Percentiles rank a stretch among this genome's conserved stretches.
Conservation (phyloP, 2,113 vertebrate genomes). For the Mastomys natalensis region DNA sequence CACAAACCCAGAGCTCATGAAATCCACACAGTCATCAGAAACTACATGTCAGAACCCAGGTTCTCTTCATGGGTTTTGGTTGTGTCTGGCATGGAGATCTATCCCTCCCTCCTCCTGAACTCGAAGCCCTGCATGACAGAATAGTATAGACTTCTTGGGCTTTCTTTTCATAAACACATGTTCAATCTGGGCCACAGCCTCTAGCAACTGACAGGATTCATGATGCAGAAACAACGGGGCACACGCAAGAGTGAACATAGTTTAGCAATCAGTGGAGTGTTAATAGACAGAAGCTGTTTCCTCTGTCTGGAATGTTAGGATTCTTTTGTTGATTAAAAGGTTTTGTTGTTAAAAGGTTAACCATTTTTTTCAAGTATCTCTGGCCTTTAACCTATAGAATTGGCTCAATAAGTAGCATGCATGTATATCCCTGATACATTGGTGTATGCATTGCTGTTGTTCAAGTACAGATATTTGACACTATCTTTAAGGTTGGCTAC, state of each 20-base stretch:
- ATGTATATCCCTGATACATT: background rate
- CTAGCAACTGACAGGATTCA: conserved; percentile 70
- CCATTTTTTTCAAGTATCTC: conserved; percentile 57
- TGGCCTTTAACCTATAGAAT: background rate
- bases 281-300: conserved; percentile 76
- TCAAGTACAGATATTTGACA: conserved; percentile 47
- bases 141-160: background rate
- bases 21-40: background rate
- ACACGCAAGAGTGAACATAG: conserved; percentile 76
- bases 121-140: conserved; percentile 67
- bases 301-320: conserved; percentile 17
- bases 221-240: conserved; percentile 61
- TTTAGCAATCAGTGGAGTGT: conserved; percentile 84
- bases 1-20: conserved; percentile 36
- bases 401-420: conserved; percentile 64
- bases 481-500: background rate
- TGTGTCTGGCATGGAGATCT: background rate
- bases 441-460: background rate
- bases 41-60: conserved; percentile 34
- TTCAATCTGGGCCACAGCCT: conserved; percentile 69
- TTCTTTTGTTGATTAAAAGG: background rate
- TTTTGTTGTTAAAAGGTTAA: conserved; percentile 21
- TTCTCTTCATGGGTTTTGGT: background rate
- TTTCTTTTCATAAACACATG: background rate
- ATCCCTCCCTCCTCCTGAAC: conserved; percentile 38